A percentile compares a stretch with the other conserved stretches of the same genome.
Conservation (phyloP, 2,797 vertebrate genomes). For the Acridotheres tristis region DNA sequence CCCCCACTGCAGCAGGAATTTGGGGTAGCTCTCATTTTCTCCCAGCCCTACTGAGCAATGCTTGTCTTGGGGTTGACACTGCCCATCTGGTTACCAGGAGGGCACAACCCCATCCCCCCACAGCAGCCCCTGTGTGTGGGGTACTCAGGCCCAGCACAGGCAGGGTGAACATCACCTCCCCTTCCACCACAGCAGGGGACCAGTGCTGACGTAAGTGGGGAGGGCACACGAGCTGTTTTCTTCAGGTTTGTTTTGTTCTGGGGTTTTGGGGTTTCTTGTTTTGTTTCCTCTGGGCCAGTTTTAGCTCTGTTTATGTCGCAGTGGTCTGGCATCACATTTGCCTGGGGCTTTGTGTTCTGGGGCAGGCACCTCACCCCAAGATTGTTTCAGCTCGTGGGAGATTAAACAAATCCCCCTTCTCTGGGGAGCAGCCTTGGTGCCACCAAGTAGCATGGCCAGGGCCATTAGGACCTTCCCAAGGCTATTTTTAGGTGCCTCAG, state of each 20-base stretch:
- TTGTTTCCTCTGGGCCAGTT: background rate
- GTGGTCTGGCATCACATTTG: background rate
- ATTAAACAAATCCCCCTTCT: background rate
- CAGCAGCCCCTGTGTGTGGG: fast-evolving
- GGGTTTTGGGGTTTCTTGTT: constrained; percentile 52
- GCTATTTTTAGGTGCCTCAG: background rate
- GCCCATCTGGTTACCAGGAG: background rate
- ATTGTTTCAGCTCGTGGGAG: fast-evolving
- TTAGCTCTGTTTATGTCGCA: background rate
- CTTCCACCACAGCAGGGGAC: background rate
- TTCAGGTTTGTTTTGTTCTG: constrained; percentile 56
- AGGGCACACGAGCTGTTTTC: background rate
- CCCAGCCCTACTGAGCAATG: background rate
- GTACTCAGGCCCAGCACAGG: background rate
- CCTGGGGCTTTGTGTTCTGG: background rate
- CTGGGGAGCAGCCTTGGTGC: background rate
- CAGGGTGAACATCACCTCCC: background rate
- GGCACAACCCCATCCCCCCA: fast-evolving
- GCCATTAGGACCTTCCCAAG: background rate
- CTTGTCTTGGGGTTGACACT: background rate
- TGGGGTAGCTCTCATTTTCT: background rate
- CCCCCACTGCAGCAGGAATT: background rate
- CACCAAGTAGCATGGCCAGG: background rate
- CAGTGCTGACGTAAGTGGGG: background rate
- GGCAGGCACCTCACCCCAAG: background rate